Base-by-base conservation (phyloP, 2,113 vertebrate genomes). In the Galemys pyrenaicus region DNA sequence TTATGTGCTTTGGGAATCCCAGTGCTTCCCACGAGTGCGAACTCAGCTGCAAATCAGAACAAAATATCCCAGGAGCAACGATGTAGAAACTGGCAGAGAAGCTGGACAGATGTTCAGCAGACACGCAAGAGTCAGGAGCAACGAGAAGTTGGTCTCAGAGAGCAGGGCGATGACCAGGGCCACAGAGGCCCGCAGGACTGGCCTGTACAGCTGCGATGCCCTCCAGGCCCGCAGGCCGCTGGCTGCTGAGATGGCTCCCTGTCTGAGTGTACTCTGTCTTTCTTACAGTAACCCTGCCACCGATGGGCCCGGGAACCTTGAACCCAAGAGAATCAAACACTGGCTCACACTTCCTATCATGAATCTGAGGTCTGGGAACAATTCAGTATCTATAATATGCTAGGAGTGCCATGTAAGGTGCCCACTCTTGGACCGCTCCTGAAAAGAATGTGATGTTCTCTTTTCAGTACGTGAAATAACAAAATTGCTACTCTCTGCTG, bases 401-500 rank as follows among this genome's bases (percentile, higher is more conserved):
- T 70, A 16, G 65, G 15, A n/a, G 44, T 44, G 49, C 22, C 28
- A 35, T 8, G 24, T 54, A 73, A 89, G 71, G 22, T 28, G 71
- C 46, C 49, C 75, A 44, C 91, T 93, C 37, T 81, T 68, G 39
- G 78, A 65, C 37, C 35, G 30, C 22, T 41, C 16, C 32, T 70
- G 44, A 51, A 89, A 73, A 91, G 44, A 37, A 67, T 11, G 24
- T 39, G 13, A 44, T 46, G 56, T 60, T 93, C 54, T 81, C 49
- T 91, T 77, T 64, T 81, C 49, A 37, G 74, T 67, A 17, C 82
- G 41, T 37, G 26, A 67, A 83, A 82, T 87, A 77, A 86, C 78
- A 92, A 78, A 93, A 77, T 92, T 68, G 64, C 28, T 92, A 92
- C 89, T 78, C 37, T 22, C 58, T 78, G 16, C 41, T 83, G 54